phyloP scores from a whole-genome alignment of 1,140 invertebrate species.

The Chrysomallon squamiferum region DNA sequence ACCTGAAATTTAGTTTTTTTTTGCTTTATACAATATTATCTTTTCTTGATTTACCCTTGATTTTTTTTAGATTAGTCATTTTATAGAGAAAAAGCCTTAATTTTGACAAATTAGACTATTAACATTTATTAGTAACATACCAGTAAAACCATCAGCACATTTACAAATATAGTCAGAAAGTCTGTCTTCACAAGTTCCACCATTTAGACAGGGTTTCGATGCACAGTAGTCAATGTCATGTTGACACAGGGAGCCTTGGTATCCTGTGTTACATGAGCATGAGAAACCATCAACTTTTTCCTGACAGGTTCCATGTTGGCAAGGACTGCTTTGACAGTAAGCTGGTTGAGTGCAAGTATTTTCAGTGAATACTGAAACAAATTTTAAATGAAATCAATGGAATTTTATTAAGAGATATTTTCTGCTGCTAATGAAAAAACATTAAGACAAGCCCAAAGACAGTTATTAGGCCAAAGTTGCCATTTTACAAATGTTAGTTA shows the following conservation, averaged over 20 bases:
- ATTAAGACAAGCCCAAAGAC: no score
- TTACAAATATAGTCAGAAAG: constrained; percentile 75
- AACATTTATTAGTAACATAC: constrained; percentile 52
- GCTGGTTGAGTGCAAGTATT: neutral
- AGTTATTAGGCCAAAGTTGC: no score
- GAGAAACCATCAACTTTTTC: constrained; percentile 22
- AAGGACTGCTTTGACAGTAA: constrained; percentile 24
- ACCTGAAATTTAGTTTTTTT: no score
- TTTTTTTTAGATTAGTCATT: no score
- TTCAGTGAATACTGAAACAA: constrained; percentile 3
- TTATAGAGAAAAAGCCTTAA: no score
- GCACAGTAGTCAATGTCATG: constrained; percentile 19
- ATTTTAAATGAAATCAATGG: no score
- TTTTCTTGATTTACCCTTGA: no score
- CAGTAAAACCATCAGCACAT: constrained; percentile 87
- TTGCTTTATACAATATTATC: no score
- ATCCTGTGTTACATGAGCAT: constrained; percentile 25
- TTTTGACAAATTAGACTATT: no score
- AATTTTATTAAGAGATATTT: no score
- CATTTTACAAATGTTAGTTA: no score
- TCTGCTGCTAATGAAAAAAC: no score
- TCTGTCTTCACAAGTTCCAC: constrained; percentile 81
- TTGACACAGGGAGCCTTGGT: constrained; percentile 27
- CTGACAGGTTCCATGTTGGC: constrained; percentile 32
- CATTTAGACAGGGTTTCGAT: constrained; percentile 75